phyloP scores from a whole-genome alignment of 2,797 vertebrate genomes.

The Sphenodon punctatus region DNA sequence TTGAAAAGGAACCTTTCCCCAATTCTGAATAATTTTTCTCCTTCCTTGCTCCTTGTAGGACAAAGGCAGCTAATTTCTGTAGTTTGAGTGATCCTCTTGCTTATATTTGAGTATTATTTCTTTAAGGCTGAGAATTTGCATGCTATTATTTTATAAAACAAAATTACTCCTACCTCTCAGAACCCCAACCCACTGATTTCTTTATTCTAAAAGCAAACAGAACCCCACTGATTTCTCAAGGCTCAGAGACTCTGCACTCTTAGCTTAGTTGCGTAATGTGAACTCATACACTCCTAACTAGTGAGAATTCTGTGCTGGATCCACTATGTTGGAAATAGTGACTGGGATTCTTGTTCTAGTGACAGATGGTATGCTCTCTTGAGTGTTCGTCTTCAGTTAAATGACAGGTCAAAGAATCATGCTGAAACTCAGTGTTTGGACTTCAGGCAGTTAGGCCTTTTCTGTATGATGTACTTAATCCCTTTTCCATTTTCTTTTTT shows the following conservation, averaged over 20 bases:
- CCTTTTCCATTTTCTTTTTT: background rate
- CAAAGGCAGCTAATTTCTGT: background rate
- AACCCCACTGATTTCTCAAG: accelerated
- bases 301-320: background rate
- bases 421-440: background rate
- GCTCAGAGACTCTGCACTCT: background rate
- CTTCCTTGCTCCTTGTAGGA: background rate
- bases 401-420: background rate
- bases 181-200: background rate
- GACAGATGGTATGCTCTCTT: background rate
- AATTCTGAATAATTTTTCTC: background rate
- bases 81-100: background rate
- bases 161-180: too few species aligned
- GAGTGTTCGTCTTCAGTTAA: background rate
- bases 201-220: background rate
- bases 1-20: background rate
- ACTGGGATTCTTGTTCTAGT: background rate
- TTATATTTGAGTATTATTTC: background rate
- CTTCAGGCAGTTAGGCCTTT: background rate
- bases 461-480: background rate
- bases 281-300: background rate
- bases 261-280: background rate
- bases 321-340: accelerated
- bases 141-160: accelerated
- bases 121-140: background rate